phyloP scores from a whole-genome alignment of 2,113 vertebrate species.

The Macheiramphus alcinus region DNA sequence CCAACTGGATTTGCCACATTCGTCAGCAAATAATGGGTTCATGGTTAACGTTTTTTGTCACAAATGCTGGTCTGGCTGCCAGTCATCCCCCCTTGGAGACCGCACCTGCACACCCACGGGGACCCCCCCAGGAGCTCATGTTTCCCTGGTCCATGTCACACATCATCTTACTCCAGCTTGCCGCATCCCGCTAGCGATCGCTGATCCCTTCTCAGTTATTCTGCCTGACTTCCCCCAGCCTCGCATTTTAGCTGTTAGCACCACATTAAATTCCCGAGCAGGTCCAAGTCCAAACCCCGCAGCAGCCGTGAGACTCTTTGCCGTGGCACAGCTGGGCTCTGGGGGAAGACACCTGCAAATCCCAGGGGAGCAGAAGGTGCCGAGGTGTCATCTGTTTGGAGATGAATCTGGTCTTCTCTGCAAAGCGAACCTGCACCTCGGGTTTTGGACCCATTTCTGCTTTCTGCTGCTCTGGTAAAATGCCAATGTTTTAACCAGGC shows the following conservation, averaged over 20 bases:
- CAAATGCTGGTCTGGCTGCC: background rate
- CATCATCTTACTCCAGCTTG: background rate
- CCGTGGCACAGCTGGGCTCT: background rate
- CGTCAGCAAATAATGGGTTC: rapidly evolving
- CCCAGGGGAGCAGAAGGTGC: background rate
- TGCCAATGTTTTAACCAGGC: background rate
- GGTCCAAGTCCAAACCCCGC: background rate
- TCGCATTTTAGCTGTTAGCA: background rate
- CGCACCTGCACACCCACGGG: background rate
- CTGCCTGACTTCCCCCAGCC: background rate
- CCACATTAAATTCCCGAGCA: rapidly evolving
- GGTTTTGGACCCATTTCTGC: background rate
- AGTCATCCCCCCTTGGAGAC: background rate
- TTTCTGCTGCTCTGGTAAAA: background rate
- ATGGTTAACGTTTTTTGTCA: background rate
- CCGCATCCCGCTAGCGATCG: background rate
- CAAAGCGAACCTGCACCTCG: background rate
- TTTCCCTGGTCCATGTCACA: background rate
- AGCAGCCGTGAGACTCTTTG: background rate
- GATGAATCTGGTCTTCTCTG: background rate
- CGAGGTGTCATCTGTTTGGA: background rate
- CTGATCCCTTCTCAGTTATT: background rate
- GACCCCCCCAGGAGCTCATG: background rate
- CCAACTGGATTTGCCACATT: background rate
- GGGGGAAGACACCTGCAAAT: background rate